phyloP scores from a whole-genome alignment of 2,113 vertebrate species.

The Tonatia bakeri region DNA sequence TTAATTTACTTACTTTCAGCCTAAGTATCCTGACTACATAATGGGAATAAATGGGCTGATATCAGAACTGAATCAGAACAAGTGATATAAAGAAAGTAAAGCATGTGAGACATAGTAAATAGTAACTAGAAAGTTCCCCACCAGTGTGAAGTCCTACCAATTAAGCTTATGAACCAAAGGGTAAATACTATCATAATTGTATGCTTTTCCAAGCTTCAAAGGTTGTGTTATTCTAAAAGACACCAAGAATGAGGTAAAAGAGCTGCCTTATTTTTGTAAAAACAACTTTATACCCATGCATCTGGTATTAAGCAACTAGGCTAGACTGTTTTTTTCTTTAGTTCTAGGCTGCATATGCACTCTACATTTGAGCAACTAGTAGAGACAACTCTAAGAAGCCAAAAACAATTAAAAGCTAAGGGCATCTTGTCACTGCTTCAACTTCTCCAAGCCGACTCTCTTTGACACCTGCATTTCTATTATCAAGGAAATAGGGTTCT shows the following conservation, averaged over 20 bases:
- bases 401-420: neutral
- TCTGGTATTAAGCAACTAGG: neutral
- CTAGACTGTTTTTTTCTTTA: neutral
- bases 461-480: neutral
- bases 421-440: neutral
- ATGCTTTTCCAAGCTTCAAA: neutral
- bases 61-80: neutral
- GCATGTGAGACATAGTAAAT: neutral
- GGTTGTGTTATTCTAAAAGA: neutral
- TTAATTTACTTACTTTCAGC: conserved; percentile 4
- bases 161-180: neutral
- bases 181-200: neutral
- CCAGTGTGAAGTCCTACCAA: neutral
- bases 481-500: conserved; percentile 18
- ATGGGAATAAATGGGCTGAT: neutral
- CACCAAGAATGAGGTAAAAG: neutral
- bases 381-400: conserved; percentile 1
- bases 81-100: neutral
- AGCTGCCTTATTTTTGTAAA: neutral
- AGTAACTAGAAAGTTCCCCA: neutral
- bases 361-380: neutral
- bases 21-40: neutral
- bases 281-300: neutral
- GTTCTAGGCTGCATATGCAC: neutral
- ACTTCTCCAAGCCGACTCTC: neutral